Conservation (phyloP, 2,888 invertebrate species). For the Microchrysa polita region DNA sequence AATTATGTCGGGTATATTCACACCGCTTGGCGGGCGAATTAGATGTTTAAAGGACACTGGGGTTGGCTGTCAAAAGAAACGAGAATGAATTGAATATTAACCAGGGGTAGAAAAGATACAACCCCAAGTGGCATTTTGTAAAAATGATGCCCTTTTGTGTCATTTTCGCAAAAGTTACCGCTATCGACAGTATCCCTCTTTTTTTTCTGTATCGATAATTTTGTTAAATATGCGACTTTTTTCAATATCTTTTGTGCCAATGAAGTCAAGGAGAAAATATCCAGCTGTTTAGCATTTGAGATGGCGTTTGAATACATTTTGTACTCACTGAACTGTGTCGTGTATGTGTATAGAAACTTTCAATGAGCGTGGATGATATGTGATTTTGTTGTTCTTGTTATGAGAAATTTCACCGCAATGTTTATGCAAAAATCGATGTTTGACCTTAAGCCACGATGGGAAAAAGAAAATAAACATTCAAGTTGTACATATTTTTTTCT, state of each 20-base stretch:
- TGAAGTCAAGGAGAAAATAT: background rate
- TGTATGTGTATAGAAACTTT: background rate
- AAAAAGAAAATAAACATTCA: constrained; percentile 11
- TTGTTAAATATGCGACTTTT: constrained; percentile 29
- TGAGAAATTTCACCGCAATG: background rate
- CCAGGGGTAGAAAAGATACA: background rate
- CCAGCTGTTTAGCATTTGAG: background rate
- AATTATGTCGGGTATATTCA: constrained; percentile 39
- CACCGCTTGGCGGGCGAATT: constrained; percentile 29
- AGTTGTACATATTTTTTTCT: constrained; percentile 30
- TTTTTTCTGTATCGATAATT: constrained; percentile 37
- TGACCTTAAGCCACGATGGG: background rate
- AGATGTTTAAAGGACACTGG: constrained; percentile 34
- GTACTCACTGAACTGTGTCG: background rate
- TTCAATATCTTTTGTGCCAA: constrained; percentile 1
- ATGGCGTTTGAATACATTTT: background rate
- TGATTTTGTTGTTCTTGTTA: background rate
- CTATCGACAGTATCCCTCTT: constrained; percentile 4
- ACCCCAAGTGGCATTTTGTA: constrained; percentile 7
- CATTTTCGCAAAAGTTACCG: background rate
- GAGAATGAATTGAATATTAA: constrained; percentile 42
- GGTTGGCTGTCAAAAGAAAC: constrained; percentile 32
- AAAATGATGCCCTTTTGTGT: background rate
- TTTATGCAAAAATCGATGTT: constrained; percentile 38
- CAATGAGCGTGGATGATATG: background rate